Conservation (phyloP, 2,888 invertebrate species). For the Dermolepida albohirtum region DNA sequence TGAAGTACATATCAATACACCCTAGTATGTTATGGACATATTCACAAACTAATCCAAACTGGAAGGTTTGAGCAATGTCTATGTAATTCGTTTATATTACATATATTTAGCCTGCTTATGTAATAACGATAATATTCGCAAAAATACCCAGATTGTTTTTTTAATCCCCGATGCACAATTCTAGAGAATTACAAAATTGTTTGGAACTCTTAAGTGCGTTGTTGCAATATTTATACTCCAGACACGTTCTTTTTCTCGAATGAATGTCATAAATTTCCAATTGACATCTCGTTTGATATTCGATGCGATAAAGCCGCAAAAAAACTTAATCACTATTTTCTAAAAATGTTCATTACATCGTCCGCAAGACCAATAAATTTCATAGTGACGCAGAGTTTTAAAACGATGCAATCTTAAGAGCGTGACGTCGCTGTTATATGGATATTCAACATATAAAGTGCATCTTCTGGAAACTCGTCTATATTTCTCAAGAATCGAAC, state of each 20-base stretch:
- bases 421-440: conserved; percentile 33
- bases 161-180: too few species aligned
- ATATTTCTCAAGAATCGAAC: conserved; percentile 46
- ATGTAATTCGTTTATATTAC: too few species aligned
- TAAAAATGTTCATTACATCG: conserved; percentile 51
- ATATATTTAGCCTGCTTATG: too few species aligned
- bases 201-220: neutral
- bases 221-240: neutral
- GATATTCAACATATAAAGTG: conserved; percentile 30
- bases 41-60: too few species aligned
- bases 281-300: conserved; percentile 7
- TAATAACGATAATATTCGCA: too few species aligned
- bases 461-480: conserved; percentile 29
- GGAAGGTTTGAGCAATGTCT: too few species aligned
- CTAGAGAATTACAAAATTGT: too few species aligned
- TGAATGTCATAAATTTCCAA: conserved; percentile 10
- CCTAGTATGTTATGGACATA: too few species aligned
- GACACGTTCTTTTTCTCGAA: conserved; percentile 5
- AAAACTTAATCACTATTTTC: conserved; percentile 43
- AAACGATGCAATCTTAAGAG: conserved; percentile 50
- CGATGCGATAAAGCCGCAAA: conserved; percentile 11
- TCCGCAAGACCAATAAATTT: conserved; percentile 51
- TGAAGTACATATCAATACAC: too few species aligned
- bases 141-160: too few species aligned
- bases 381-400: conserved; percentile 45